Evolutionary conservation across 2,888 invertebrate genomes (phyloP).

Genomic region (Craniophora ligustri): DNA sequence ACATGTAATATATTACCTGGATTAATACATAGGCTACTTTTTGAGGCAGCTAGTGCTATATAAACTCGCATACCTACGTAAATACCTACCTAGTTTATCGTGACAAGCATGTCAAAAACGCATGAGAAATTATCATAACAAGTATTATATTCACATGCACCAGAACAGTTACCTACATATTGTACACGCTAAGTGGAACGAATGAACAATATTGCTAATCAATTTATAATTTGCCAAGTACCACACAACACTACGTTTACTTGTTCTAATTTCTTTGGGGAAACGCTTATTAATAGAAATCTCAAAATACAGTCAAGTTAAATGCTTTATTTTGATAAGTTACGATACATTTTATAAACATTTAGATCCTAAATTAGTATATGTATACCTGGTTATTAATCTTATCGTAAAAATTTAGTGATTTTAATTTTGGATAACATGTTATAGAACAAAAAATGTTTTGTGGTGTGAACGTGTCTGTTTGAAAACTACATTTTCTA

Average conservation of each 20-base stretch:
- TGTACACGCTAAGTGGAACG: constrained; percentile 25
- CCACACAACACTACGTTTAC: constrained; percentile 38
- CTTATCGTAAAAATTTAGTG: constrained; percentile 30
- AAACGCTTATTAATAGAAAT: constrained; percentile 22
- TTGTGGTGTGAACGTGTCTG: too few relatives aligned
- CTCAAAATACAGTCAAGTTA: constrained; percentile 41
- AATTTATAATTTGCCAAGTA: constrained; percentile 32
- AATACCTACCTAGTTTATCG: background rate
- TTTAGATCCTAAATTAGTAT: constrained; percentile 29
- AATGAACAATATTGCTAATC: constrained; percentile 34
- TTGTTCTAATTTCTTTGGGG: constrained; percentile 25
- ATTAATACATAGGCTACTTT: too few relatives aligned
- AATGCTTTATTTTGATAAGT: constrained; percentile 49
- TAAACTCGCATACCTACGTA: too few relatives aligned
- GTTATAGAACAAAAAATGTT: too few relatives aligned
- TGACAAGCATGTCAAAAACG: background rate
- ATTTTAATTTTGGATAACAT: too few relatives aligned
- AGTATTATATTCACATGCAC: background rate
- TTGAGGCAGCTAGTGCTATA: too few relatives aligned
- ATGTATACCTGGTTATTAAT: constrained; percentile 6
- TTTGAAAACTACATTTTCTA: too few relatives aligned
- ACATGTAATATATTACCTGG: too few relatives aligned
- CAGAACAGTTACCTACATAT: background rate
- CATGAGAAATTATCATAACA: background rate
- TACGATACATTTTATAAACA: constrained; percentile 44